These are phyloP conservation scores for Pachyramphus minor DNA, from an alignment of 2,113 vertebrate genomes.

Conservation along the genomic window DNA sequence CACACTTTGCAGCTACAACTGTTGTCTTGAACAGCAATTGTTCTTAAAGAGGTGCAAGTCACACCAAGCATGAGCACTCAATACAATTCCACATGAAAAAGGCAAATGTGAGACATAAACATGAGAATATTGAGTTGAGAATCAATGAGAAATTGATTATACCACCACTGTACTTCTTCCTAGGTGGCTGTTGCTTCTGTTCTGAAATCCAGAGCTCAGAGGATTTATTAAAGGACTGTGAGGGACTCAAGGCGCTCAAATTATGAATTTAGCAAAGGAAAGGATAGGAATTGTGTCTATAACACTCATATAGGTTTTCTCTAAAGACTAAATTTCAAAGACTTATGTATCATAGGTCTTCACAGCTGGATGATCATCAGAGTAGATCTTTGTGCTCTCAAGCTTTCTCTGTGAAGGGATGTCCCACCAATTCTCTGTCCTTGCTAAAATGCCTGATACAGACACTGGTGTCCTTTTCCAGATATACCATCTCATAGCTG, in stretches of 20 bases:
- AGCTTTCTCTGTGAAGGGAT: background rate
- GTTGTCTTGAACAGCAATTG: background rate
- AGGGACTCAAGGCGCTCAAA: background rate
- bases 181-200: background rate
- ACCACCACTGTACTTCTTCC: background rate
- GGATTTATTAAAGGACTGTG: background rate
- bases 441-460: background rate
- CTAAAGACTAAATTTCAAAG: too few species aligned
- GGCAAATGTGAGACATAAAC: background rate
- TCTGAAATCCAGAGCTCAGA: background rate
- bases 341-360: background rate
- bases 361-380: background rate
- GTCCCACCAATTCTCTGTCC: background rate
- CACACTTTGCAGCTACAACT: background rate
- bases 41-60: background rate
- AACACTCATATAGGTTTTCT: background rate
- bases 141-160: background rate
- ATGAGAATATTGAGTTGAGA: background rate
- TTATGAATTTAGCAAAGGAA: background rate
- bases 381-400: background rate
- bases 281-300: background rate
- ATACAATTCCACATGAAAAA: background rate
- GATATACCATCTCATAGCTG: background rate
- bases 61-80: background rate
- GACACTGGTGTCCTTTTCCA: background rate